Evolutionary conservation across 2,888 invertebrate genomes (phyloP), one percentile per base, ranked within the genome.

Genomic region (Girardia tigrina): DNA sequence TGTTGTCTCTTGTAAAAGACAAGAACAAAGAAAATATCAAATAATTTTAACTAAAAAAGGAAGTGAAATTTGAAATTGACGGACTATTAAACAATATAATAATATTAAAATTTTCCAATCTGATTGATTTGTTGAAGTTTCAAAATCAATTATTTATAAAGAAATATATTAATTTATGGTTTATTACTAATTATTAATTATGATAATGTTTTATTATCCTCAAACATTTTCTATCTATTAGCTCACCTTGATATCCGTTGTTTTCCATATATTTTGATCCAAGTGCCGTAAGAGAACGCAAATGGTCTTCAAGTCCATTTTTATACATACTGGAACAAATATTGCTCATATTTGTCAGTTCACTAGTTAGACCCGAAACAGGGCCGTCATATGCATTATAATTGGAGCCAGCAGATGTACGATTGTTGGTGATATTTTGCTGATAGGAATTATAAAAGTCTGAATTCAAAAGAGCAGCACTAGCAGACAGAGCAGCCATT

Each of bases 201-300:
- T n/a, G n/a, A n/a, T n/a, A n/a, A n/a, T n/a, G n/a, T n/a, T n/a
- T n/a, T n/a, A n/a, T n/a, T n/a, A n/a, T n/a, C n/a, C n/a, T n/a
- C n/a, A n/a, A n/a, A n/a, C n/a, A n/a, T n/a, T n/a, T n/a, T n/a
- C n/a, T n/a, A n/a, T 36, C 36, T 12, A 36, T 36, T 12, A 36
- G 36, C 8, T 2, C 23, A 56, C 56, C 56, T n/a, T 56, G 56
- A 29, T 75, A 75, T 70, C 70, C 70, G 29, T 26, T 28, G 14
- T 69, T 27, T 12, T 74, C 74, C 75, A 75, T 75, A 27, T 75
- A 75, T 56, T 75, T 75, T 26, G 70, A 70, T n/a, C 75, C 71
- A 6, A 75, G 70, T 16, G 75, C 75, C 26, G 75, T 70, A 23
- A 75, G 28, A 28, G 75, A 75, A 1, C 75, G 70, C 20, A 75